Conservation (phyloP, 2,888 invertebrate species). For the Trimorus sp. region DNA sequence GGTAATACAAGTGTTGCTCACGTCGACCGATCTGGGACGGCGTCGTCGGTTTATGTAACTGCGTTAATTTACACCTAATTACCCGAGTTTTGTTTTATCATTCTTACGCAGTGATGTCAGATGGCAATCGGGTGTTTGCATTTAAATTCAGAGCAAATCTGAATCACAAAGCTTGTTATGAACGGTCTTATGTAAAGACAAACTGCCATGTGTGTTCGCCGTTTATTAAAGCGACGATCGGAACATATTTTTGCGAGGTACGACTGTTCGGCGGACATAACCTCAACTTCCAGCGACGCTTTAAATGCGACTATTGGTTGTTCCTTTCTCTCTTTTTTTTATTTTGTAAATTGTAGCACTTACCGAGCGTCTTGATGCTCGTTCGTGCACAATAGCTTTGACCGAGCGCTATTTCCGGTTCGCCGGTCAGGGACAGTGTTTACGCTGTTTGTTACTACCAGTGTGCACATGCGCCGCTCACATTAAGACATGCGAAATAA, state of each 20-base stretch:
- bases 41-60: slow-evolving; percentile 18
- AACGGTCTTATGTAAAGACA: not conserved
- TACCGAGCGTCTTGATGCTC: slow-evolving; percentile 35
- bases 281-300: slow-evolving; percentile 4
- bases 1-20: no score
- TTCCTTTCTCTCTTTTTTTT: not conserved
- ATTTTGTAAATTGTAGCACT: slow-evolving; percentile 16
- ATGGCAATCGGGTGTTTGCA: slow-evolving; percentile 8
- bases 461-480: slow-evolving; percentile 20
- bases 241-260: no score
- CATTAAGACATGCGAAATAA: slow-evolving; percentile 32
- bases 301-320: not conserved
- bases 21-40: no score
- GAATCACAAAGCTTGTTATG: slow-evolving; percentile 7
- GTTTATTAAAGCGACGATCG: no score
- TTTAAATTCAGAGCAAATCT: slow-evolving; percentile 25
- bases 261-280: slow-evolving; percentile 17
- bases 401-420: slow-evolving; percentile 73
- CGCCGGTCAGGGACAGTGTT: slow-evolving; percentile 71
- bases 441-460: slow-evolving; percentile 55
- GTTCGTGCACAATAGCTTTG: slow-evolving; percentile 69
- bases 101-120: slow-evolving; percentile 23
- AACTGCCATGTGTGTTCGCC: no score
- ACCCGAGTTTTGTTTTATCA: slow-evolving; percentile 21
- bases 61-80: slow-evolving; percentile 33